These are phyloP conservation scores for Nymphalis urticae DNA, from an alignment of 2,888 invertebrate species.

Conservation along the genomic window DNA sequence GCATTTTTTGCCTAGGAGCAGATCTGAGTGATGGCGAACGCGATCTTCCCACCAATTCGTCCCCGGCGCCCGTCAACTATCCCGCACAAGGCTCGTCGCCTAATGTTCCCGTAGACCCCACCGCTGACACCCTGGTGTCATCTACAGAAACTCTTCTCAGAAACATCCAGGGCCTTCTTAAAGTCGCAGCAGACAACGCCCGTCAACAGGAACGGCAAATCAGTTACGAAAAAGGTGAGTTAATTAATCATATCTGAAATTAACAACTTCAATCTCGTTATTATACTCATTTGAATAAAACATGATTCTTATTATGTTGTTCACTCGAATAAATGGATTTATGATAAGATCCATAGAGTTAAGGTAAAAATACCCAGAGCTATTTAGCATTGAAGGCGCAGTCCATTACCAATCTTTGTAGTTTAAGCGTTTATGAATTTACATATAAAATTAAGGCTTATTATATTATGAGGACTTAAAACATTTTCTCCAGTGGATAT, in stretches of 20 bases:
- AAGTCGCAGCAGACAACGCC: constrained; percentile 98
- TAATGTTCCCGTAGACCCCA: constrained; percentile 72
- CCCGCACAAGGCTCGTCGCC: constrained; percentile 84
- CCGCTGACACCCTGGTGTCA: constrained; percentile 83
- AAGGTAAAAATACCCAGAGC: constrained; percentile 7
- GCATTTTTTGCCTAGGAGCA: constrained; percentile 62
- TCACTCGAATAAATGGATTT: constrained; percentile 10
- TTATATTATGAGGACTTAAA: constrained; percentile 53
- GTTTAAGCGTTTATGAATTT: constrained; percentile 54
- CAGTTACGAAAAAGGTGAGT: constrained; percentile 96
- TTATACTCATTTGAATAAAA: constrained; percentile 7
- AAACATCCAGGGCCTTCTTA: constrained; percentile 97
- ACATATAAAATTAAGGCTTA: constrained; percentile 63
- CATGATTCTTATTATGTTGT: constrained; percentile 10
- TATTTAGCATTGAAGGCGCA: constrained; percentile 10
- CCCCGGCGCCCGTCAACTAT: constrained; percentile 89
- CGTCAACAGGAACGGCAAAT: constrained; percentile 97
- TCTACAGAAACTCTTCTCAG: constrained; percentile 96
- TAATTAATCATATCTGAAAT: not conserved
- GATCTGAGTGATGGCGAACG: constrained; percentile 89
- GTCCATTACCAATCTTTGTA: constrained; percentile 25
- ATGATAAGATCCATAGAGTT: constrained; percentile 10
- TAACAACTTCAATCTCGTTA: not conserved
- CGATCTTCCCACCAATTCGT: constrained; percentile 84
- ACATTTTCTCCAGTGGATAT: constrained; percentile 47